phyloP scores from a whole-genome alignment of 2,113 vertebrate species.

The Orthonyx spaldingii region DNA sequence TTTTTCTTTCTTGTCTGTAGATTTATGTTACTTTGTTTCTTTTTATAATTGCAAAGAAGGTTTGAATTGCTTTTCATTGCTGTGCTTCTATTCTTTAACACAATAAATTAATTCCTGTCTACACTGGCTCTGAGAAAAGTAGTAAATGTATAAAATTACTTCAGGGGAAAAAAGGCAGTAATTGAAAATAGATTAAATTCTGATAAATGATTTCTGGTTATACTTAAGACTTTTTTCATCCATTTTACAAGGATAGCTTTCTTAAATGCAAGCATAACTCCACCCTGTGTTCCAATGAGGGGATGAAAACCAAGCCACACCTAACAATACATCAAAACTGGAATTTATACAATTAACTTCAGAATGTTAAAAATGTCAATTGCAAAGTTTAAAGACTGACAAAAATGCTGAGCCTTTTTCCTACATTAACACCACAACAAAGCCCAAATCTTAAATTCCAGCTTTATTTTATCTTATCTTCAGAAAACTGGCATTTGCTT shows the following conservation, averaged over 20 bases:
- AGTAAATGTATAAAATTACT: neutral
- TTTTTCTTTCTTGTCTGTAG: neutral
- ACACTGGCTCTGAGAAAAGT: neutral
- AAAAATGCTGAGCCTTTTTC: neutral
- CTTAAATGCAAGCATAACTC: neutral
- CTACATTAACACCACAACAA: neutral
- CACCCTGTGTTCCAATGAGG: neutral
- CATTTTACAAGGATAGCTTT: neutral
- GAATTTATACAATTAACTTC: neutral
- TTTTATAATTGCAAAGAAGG: neutral
- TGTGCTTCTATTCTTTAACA: neutral
- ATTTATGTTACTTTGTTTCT: neutral
- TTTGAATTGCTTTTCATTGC: neutral
- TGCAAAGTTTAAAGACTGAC: neutral
- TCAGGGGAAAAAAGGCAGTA: neutral
- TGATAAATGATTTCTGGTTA: neutral
- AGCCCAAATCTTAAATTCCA: neutral
- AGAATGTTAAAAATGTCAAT: neutral
- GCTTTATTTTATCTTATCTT: neutral
- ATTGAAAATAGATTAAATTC: neutral
- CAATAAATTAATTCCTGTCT: neutral
- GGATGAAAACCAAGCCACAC: neutral
- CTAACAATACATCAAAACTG: neutral
- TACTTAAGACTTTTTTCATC: neutral
- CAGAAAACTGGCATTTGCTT: neutral